Evolutionary conservation across 1,140 invertebrate genomes (phyloP).

Genomic region (Drosophila murphyi): DNA sequence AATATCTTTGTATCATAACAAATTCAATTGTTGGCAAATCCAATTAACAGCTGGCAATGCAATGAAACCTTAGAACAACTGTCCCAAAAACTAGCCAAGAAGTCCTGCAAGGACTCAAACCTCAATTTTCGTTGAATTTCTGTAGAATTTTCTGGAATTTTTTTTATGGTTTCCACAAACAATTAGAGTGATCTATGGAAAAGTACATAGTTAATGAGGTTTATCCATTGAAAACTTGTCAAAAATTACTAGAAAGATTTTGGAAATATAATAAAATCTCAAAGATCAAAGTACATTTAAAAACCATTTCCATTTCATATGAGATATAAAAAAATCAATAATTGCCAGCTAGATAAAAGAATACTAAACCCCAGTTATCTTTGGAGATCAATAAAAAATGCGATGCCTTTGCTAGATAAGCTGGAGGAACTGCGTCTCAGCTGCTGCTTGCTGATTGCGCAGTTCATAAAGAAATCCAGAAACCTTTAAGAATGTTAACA

Average conservation of each 20-base stretch:
- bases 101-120: conserved; percentile 30
- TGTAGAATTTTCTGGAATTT: conserved; percentile 34
- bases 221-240: too few relatives aligned
- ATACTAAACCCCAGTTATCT: background rate
- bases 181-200: background rate
- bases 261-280: too few relatives aligned
- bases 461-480: background rate
- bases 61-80: conserved; percentile 39
- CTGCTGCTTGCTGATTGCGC: conserved; percentile 12
- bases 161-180: conserved; percentile 31
- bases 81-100: conserved; percentile 32
- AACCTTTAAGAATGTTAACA: background rate
- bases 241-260: background rate
- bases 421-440: background rate
- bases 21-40: conserved; percentile 30
- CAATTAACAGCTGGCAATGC: conserved; percentile 8
- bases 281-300: too few relatives aligned
- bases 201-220: background rate
- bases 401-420: background rate
- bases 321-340: too few relatives aligned
- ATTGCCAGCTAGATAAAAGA: background rate
- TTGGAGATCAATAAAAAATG: background rate
- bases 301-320: too few relatives aligned
- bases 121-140: conserved; percentile 18
- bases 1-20: background rate